phyloP scores from a whole-genome alignment of 2,888 invertebrate genomes.

The Drosophila villosipedis region DNA sequence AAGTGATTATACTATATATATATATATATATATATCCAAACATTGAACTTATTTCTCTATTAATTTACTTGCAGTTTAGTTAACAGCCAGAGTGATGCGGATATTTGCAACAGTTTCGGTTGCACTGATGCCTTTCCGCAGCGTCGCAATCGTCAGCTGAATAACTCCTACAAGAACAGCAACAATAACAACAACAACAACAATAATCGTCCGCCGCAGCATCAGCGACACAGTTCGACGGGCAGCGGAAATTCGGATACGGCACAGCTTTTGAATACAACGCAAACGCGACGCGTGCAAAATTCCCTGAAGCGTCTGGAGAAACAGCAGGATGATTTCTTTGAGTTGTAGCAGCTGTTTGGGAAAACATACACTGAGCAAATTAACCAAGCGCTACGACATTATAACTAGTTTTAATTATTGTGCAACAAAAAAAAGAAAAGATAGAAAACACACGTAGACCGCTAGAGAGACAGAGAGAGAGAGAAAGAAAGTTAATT shows the following conservation, averaged over 20 bases:
- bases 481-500: conserved; percentile 52
- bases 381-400: conserved; percentile 22
- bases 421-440: conserved; percentile 7
- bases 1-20: conserved; percentile 85
- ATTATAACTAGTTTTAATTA: conserved; percentile 57
- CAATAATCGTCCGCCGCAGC: conserved; percentile 73
- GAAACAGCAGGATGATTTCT: conserved; percentile 94
- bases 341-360: conserved; percentile 92
- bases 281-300: conserved; percentile 92
- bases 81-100: conserved; percentile 83
- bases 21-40: too few species aligned
- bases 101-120: conserved; percentile 77
- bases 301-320: conserved; percentile 93
- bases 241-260: conserved; percentile 86
- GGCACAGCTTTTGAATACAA: conserved; percentile 87
- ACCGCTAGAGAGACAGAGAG: background rate
- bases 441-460: background rate
- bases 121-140: conserved; percentile 74
- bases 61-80: conserved; percentile 69
- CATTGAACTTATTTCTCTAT: background rate
- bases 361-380: conserved; percentile 13
- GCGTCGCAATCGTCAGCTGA: conserved; percentile 77
- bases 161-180: conserved; percentile 82
- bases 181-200: conserved; percentile 64
- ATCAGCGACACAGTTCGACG: conserved; percentile 85